A percentile compares a stretch with the other conserved stretches of the same genome.
Evolutionary conservation across 2,888 invertebrate genomes (phyloP).

Genomic region (Eupithecia tripunctaria): DNA sequence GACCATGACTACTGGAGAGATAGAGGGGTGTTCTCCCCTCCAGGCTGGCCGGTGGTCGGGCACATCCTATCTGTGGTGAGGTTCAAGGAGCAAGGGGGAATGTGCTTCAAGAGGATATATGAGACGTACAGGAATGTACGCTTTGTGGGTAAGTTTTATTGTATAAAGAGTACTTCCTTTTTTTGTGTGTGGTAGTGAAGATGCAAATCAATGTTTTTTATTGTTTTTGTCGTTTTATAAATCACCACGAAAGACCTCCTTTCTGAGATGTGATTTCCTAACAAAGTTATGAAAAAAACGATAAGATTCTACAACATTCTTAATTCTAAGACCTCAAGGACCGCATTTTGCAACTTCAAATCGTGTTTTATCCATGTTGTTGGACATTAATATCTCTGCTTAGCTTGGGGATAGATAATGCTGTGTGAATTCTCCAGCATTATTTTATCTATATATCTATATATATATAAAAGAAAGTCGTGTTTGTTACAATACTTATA

Average conservation of each 20-base stretch:
- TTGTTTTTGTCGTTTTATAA: neutral
- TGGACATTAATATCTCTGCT: neutral
- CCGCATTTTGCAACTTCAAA: neutral
- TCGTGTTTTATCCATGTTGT: neutral
- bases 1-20: constrained; percentile 77
- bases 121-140: constrained; percentile 67
- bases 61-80: constrained; percentile 72
- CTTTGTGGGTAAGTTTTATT: constrained; percentile 69
- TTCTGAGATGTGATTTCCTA: neutral
- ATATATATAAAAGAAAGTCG: no score
- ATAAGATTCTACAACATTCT: neutral
- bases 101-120: constrained; percentile 76
- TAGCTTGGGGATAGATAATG: no score
- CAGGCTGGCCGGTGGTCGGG: constrained; percentile 73
- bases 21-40: constrained; percentile 72
- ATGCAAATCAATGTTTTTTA: neutral
- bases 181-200: neutral
- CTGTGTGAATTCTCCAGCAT: no score
- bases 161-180: no score
- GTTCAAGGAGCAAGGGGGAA: constrained; percentile 76
- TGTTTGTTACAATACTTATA: no score
- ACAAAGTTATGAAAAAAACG: neutral
- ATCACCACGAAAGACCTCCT: neutral
- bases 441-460: no score
- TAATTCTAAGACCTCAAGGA: neutral